Percentiles rank a stretch among this genome's conserved stretches.
phyloP scores from a whole-genome alignment of 2,888 invertebrate species.

The Spialia ferax region DNA sequence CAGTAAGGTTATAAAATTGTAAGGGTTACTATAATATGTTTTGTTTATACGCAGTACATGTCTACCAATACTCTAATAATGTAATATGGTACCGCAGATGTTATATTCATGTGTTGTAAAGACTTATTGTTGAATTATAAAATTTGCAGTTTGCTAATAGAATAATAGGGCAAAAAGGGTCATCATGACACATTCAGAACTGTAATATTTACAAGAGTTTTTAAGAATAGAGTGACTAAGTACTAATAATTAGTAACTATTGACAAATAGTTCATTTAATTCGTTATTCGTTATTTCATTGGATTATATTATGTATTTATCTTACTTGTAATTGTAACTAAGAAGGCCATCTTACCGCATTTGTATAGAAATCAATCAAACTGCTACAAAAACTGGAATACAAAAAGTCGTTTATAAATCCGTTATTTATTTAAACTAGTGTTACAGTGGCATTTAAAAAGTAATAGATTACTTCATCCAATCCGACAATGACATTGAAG shows the following conservation, averaged over 20 bases:
- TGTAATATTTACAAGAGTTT: too few relatives aligned
- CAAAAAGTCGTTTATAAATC: not conserved
- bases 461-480: constrained; percentile 7
- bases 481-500: constrained; percentile 37
- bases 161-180: too few relatives aligned
- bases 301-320: not conserved
- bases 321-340: not conserved
- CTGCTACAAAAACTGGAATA: not conserved
- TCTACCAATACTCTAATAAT: not conserved
- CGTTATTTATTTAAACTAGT: not conserved
- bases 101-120: too few relatives aligned
- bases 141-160: too few relatives aligned
- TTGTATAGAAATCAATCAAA: not conserved
- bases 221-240: too few relatives aligned
- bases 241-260: too few relatives aligned
- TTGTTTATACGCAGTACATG: not conserved
- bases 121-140: too few relatives aligned
- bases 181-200: too few relatives aligned
- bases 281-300: too few relatives aligned
- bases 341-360: not conserved
- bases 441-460: constrained; percentile 5
- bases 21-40: not conserved
- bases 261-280: too few relatives aligned
- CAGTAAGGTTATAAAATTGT: constrained; percentile 11
- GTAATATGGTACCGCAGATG: too few relatives aligned